Percentiles rank a stretch among this genome's conserved stretches.
phyloP scores from a whole-genome alignment of 2,888 invertebrate genomes.

The Oxystoma pomonae region DNA sequence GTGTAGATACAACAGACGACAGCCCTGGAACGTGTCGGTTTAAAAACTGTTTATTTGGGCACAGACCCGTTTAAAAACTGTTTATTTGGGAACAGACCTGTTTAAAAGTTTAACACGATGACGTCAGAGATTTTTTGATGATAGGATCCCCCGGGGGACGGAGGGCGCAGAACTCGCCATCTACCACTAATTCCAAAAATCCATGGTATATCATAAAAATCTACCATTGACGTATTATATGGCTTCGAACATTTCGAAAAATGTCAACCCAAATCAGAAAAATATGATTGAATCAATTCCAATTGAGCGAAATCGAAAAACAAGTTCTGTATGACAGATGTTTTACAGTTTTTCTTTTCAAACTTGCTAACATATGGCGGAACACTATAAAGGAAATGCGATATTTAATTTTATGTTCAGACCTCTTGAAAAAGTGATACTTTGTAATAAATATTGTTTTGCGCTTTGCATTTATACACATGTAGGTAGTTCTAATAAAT shows the following conservation, averaged over 20 bases:
- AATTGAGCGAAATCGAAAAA: conserved; percentile 32
- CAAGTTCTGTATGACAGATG: conserved; percentile 31
- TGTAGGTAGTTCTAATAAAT: not conserved
- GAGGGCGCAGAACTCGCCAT: too few species aligned
- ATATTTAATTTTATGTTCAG: not conserved
- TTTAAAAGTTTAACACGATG: too few species aligned
- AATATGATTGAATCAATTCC: conserved; percentile 32
- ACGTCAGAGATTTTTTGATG: too few species aligned
- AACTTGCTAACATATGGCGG: not conserved
- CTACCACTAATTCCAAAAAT: too few species aligned
- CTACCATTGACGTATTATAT: too few species aligned
- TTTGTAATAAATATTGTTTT: not conserved
- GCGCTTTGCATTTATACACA: not conserved
- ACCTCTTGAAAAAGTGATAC: not conserved
- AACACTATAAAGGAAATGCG: not conserved
- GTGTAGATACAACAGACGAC: too few species aligned
- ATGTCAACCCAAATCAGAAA: conserved; percentile 38
- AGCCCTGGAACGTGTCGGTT: too few species aligned
- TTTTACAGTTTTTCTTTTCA: conserved; percentile 1
- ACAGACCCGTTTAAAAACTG: too few species aligned
- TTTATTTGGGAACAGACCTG: too few species aligned
- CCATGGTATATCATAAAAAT: too few species aligned
- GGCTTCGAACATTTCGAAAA: conserved; percentile 11
- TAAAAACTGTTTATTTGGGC: too few species aligned
- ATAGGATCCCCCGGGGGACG: too few species aligned